Percentiles rank a stretch among this genome's conserved stretches.
Evolutionary conservation across 2,113 vertebrate genomes (phyloP).

Genomic region (Entosphenus tridentatus): DNA sequence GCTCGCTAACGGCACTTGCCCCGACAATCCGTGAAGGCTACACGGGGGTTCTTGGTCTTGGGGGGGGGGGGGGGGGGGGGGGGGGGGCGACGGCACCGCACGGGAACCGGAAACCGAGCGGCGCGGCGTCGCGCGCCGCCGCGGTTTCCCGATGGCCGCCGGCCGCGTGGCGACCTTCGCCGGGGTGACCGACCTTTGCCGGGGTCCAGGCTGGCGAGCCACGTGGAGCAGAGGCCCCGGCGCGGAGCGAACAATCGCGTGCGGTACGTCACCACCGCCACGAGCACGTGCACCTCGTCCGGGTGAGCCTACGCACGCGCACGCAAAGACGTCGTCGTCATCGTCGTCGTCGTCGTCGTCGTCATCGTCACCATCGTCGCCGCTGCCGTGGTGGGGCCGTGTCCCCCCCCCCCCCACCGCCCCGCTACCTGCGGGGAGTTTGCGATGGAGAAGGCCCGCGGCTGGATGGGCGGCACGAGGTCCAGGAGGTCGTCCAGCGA

Average conservation of each 20-base stretch:
- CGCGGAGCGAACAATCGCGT: slow-evolving; percentile 43
- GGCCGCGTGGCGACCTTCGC: too few species aligned
- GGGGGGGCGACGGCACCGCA: too few species aligned
- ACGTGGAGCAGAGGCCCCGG: slow-evolving; percentile 58
- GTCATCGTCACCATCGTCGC: not conserved
- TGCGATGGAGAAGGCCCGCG: slow-evolving; percentile 70
- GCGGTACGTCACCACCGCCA: slow-evolving; percentile 67
- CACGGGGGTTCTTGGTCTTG: too few species aligned
- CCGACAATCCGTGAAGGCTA: too few species aligned
- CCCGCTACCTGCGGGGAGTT: slow-evolving; percentile 50
- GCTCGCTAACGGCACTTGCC: too few species aligned
- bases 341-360: not conserved
- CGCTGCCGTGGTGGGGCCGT: not conserved
- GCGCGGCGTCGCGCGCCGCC: too few species aligned
- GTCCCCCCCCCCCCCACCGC: not conserved
- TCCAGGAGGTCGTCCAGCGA: slow-evolving; percentile 46
- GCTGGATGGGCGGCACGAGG: slow-evolving; percentile 57
- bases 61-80: too few species aligned
- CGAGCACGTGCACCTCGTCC: slow-evolving; percentile 40
- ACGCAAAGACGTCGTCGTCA: not conserved
- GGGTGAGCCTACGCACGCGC: slow-evolving; percentile 29
- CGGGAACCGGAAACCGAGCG: too few species aligned
- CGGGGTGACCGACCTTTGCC: slow-evolving; percentile 22
- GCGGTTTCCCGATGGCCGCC: too few species aligned
- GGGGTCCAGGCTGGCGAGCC: slow-evolving; percentile 59